Evolutionary conservation across 2,113 vertebrate species (phyloP).

Genomic region (Acrocephalus kingi): DNA sequence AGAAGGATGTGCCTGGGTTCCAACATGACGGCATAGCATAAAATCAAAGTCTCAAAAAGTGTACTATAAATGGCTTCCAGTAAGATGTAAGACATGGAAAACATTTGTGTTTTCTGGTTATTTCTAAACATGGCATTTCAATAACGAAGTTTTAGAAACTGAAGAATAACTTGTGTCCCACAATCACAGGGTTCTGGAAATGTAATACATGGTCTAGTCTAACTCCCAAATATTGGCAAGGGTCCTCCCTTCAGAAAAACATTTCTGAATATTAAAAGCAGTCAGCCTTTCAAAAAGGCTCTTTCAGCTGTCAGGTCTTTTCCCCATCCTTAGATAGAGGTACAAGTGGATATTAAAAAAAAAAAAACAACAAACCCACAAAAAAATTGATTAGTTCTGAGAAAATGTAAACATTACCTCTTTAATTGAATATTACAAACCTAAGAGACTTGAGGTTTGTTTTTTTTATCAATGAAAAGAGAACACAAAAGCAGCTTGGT

Average conservation of each 20-base stretch:
- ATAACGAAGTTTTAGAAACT: neutral
- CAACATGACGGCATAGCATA: neutral
- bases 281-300: neutral
- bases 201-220: neutral
- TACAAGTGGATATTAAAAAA: neutral
- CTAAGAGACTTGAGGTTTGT: neutral
- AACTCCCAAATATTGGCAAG: neutral
- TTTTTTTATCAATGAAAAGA: slow-evolving; percentile 4
- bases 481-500: neutral
- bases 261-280: slow-evolving; percentile 13
- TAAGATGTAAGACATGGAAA: slow-evolving; percentile 32
- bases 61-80: neutral
- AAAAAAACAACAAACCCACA: neutral
- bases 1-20: too few species aligned
- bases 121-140: neutral
- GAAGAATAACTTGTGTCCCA: neutral
- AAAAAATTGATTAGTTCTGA: neutral
- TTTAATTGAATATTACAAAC: slow-evolving; percentile 9
- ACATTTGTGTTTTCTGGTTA: neutral
- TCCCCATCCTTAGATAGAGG: neutral
- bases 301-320: neutral
- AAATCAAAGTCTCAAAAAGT: slow-evolving; percentile 20
- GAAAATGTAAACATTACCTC: slow-evolving; percentile 3
- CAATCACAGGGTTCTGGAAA: neutral
- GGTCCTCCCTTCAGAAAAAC: neutral